Evolutionary conservation across 2,797 vertebrate species (phyloP).

Genomic region (Epinephelus malabaricus): DNA sequence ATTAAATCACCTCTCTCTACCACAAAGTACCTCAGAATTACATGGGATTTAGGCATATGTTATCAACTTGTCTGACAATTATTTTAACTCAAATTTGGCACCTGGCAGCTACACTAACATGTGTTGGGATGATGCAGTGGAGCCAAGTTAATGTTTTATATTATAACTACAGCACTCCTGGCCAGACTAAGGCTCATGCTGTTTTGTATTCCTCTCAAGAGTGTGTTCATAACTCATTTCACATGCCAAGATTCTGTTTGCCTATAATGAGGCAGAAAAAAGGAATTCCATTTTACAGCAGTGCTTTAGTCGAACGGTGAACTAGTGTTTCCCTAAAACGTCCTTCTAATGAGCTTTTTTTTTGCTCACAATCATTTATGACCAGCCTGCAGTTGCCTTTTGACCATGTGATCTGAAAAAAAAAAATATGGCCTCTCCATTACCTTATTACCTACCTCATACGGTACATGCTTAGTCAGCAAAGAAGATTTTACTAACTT

Average conservation of each 20-base stretch:
- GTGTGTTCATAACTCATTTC: constrained; percentile 91
- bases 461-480: constrained; percentile 62
- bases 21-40: constrained; percentile 71
- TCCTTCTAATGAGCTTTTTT: constrained; percentile 81
- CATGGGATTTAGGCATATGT: constrained; percentile 81
- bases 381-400: constrained; percentile 52
- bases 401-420: constrained; percentile 61
- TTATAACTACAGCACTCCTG: constrained; percentile 90
- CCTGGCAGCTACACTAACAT: constrained; percentile 94
- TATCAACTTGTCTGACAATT: constrained; percentile 85
- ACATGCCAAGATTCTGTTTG: constrained; percentile 90
- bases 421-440: constrained; percentile 56
- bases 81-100: constrained; percentile 92
- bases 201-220: constrained; percentile 91
- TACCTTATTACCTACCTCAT: constrained; percentile 60
- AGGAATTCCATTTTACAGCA: constrained; percentile 78
- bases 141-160: constrained; percentile 98
- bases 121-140: constrained; percentile 91
- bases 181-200: constrained; percentile 90
- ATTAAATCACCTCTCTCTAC: constrained; percentile 54
- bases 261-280: constrained; percentile 84
- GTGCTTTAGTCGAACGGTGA: constrained; percentile 67
- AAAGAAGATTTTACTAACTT: constrained; percentile 53
- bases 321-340: constrained; percentile 75
- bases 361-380: constrained; percentile 78